Percentiles rank a stretch among this genome's conserved stretches.
Evolutionary conservation across 2,113 vertebrate species (phyloP).

Genomic region (Petrocephalus microphthalmus): DNA sequence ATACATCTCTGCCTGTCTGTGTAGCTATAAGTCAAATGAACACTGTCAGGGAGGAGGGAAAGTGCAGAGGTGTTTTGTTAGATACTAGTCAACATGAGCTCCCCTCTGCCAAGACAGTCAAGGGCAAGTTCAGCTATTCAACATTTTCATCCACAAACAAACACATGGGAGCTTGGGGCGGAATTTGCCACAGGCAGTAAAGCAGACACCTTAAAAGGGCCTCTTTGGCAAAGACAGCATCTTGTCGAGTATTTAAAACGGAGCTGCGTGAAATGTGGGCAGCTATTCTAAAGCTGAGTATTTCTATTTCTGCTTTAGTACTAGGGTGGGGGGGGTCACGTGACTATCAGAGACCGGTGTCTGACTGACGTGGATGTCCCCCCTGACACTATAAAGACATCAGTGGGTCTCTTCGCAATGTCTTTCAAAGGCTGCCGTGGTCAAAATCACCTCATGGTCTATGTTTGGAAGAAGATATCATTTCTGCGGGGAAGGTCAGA

Average conservation of each 20-base stretch:
- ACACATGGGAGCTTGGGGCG: neutral
- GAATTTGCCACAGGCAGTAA: neutral
- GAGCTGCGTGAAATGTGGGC: neutral
- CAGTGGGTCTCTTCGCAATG: neutral
- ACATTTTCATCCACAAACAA: conserved; percentile 13
- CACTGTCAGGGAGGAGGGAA: neutral
- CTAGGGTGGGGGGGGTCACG: neutral
- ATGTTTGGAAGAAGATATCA: neutral
- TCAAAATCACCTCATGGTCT: neutral
- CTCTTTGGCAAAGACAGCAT: conserved; percentile 2
- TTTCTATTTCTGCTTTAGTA: neutral
- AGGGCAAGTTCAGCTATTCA: neutral
- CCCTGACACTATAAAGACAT: neutral
- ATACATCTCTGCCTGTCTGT: neutral
- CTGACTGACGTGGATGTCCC: neutral
- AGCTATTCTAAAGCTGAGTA: neutral
- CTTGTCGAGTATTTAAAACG: neutral
- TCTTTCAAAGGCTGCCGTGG: neutral
- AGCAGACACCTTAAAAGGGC: neutral
- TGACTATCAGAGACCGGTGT: neutral
- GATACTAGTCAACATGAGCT: neutral
- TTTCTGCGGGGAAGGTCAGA: conserved; percentile 9
- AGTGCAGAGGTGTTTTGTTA: neutral
- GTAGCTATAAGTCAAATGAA: neutral
- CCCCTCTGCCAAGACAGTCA: neutral